phyloP scores from a whole-genome alignment of 2,113 vertebrate species.

The Raja brachyura region DNA sequence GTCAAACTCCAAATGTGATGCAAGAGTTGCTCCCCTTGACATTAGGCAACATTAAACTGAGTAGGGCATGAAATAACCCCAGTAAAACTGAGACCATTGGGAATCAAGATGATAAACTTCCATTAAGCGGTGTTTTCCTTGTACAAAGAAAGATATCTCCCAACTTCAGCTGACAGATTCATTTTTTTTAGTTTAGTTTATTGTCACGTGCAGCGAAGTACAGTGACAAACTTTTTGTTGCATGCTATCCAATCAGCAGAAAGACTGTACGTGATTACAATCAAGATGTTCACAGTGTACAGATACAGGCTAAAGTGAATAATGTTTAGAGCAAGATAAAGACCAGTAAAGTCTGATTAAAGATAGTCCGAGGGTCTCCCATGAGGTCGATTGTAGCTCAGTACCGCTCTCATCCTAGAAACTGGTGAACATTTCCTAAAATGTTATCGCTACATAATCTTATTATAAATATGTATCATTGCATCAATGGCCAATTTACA shows the following conservation, averaged over 20 bases:
- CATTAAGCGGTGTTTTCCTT: no score
- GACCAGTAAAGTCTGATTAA: no score
- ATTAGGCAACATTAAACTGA: neutral
- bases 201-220: no score
- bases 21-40: neutral
- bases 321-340: no score
- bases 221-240: no score
- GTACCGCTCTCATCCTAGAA: neutral
- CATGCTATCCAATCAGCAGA: no score
- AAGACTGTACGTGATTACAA: no score
- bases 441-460: neutral
- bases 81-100: neutral
- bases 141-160: neutral
- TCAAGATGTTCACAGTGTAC: no score
- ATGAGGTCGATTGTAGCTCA: no score
- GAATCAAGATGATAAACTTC: neutral
- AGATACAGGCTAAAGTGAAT: no score
- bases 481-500: neutral
- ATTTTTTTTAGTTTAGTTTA: neutral
- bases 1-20: no score
- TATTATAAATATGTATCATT: neutral
- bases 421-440: neutral
- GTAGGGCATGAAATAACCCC: neutral
- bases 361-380: no score
- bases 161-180: neutral